phyloP scores from a whole-genome alignment of 1,140 invertebrate genomes.

The Calycopis cecrops region DNA sequence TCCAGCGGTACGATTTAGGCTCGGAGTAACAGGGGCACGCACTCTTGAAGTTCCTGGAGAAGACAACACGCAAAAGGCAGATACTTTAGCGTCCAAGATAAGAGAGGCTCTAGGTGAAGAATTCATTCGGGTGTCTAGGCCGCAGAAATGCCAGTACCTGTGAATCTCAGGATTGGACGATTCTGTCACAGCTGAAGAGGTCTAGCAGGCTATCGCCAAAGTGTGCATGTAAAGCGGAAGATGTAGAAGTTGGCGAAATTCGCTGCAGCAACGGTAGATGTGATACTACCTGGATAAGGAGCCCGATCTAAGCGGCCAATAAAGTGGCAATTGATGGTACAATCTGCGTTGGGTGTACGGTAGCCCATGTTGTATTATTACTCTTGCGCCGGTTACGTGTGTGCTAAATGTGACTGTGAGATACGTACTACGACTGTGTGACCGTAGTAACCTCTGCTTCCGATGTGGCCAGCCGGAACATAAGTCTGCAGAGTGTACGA shows the following conservation, averaged over 20 bases:
- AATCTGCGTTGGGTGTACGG: constrained; percentile 13
- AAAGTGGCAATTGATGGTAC: background rate
- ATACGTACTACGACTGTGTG: background rate
- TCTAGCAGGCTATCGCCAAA: background rate
- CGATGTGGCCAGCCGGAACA: too few relatives aligned
- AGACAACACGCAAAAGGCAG: background rate
- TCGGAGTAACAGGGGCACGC: background rate
- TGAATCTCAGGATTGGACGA: constrained; percentile 14
- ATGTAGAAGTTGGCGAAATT: constrained; percentile 2
- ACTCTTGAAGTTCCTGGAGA: constrained; percentile 6
- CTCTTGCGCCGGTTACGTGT: constrained; percentile 16
- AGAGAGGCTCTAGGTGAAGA: background rate
- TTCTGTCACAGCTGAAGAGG: constrained; percentile 4
- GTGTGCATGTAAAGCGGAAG: background rate
- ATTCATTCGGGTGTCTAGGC: background rate
- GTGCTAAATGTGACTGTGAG: constrained; percentile 22
- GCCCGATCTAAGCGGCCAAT: constrained; percentile 15
- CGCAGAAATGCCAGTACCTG: constrained; percentile 9
- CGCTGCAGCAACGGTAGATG: background rate
- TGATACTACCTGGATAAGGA: background rate
- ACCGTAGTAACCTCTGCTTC: constrained; percentile 6
- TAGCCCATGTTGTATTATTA: background rate
- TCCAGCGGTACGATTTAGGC: background rate
- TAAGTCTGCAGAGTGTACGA: too few relatives aligned
- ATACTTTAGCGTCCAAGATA: background rate